Percentiles rank a stretch among this genome's conserved stretches.
phyloP scores from a whole-genome alignment of 2,888 invertebrate species.

The Teinopalpus imperialis region DNA sequence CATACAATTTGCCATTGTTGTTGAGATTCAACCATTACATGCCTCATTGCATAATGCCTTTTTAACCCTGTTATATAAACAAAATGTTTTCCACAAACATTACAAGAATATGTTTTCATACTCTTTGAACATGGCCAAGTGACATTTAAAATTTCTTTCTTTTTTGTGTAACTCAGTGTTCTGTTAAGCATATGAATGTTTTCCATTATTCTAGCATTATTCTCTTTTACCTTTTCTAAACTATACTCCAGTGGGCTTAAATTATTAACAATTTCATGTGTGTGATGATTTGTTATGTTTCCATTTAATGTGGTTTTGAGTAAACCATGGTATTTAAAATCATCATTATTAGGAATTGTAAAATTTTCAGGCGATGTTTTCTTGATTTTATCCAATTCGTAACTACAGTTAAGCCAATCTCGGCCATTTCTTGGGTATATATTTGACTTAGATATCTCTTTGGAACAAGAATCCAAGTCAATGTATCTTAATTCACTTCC shows the following conservation, averaged over 20 bases:
- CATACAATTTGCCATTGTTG: slow-evolving; percentile 74
- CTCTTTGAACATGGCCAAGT: slow-evolving; percentile 57
- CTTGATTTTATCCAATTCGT: neutral
- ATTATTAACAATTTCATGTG: slow-evolving; percentile 28
- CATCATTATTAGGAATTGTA: too few relatives aligned
- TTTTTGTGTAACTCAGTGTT: slow-evolving; percentile 69
- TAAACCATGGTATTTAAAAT: too few relatives aligned
- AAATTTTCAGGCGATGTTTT: slow-evolving; percentile 5
- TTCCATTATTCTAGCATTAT: slow-evolving; percentile 74
- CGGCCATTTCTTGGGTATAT: slow-evolving; percentile 21
- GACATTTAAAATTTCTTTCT: slow-evolving; percentile 64
- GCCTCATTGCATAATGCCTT: slow-evolving; percentile 63
- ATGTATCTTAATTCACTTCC: slow-evolving; percentile 52
- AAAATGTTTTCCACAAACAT: slow-evolving; percentile 71
- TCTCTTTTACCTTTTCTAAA: slow-evolving; percentile 70
- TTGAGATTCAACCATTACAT: slow-evolving; percentile 52
- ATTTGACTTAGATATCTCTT: slow-evolving; percentile 40
- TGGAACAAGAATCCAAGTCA: slow-evolving; percentile 62
- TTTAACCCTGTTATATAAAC: slow-evolving; percentile 72
- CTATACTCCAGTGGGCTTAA: slow-evolving; percentile 65
- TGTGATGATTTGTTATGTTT: neutral
- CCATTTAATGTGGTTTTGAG: too few relatives aligned
- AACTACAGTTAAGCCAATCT: neutral
- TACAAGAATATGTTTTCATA: slow-evolving; percentile 60
- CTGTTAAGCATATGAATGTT: slow-evolving; percentile 73